phyloP scores from a whole-genome alignment of 2,797 vertebrate species.

The Garrulus glandarius region DNA sequence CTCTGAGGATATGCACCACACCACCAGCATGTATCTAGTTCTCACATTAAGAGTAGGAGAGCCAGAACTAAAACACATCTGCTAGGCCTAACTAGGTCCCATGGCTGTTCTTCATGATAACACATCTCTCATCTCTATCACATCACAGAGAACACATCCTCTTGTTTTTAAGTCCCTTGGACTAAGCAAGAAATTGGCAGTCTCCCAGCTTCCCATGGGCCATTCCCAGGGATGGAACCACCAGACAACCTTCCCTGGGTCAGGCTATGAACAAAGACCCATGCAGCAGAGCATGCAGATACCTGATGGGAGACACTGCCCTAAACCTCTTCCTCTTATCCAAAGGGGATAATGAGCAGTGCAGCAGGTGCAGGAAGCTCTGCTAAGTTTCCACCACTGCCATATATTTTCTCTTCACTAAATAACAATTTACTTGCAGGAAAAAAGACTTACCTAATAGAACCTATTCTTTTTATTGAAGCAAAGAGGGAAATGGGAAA shows the following conservation, averaged over 20 bases:
- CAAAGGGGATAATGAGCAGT: too few relatives aligned
- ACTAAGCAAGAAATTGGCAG: background rate
- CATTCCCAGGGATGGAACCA: background rate
- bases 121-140: background rate
- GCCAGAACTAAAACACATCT: background rate
- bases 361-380: background rate
- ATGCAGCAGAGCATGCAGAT: accelerated
- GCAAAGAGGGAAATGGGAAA: background rate
- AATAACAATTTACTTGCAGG: background rate
- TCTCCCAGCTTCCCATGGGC: background rate
- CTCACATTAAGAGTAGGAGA: background rate
- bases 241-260: background rate
- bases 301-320: background rate
- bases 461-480: background rate
- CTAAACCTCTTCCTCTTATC: background rate
- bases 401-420: background rate
- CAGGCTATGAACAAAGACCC: background rate
- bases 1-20: background rate
- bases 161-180: too few relatives aligned
- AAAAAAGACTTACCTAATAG: background rate
- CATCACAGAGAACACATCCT: background rate
- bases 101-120: accelerated
- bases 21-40: background rate
- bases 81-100: background rate
- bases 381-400: background rate